phyloP scores from a whole-genome alignment of 2,797 vertebrate genomes.

The Selene dorsalis region DNA sequence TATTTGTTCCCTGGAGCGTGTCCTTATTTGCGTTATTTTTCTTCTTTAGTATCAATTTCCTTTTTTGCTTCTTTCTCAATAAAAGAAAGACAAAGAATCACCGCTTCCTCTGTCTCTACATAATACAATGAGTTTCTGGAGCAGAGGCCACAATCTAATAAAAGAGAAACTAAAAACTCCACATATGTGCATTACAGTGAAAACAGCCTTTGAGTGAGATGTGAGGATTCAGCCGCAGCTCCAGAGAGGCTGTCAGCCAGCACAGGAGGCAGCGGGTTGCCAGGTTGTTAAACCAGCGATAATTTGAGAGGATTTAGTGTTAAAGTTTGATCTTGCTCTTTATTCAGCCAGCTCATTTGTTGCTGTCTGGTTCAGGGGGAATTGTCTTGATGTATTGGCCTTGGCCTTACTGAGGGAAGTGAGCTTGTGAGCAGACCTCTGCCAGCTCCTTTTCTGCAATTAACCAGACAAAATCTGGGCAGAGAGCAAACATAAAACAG shows the following conservation, averaged over 20 bases:
- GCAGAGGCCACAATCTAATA: background rate
- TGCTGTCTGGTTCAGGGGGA: slow-evolving; percentile 35
- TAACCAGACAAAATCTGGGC: slow-evolving; percentile 29
- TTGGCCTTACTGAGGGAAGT: slow-evolving; percentile 25
- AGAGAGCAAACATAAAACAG: slow-evolving; percentile 35
- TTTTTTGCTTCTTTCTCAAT: background rate
- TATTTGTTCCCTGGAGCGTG: background rate
- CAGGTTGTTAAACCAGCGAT: slow-evolving; percentile 56
- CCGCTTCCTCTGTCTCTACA: background rate
- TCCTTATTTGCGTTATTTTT: background rate
- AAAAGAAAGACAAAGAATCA: background rate
- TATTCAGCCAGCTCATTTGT: slow-evolving; percentile 57
- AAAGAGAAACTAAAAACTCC: slow-evolving; percentile 3
- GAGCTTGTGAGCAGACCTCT: slow-evolving; percentile 12
- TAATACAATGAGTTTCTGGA: background rate
- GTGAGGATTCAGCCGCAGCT: slow-evolving; percentile 7
- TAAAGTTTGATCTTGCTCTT: slow-evolving; percentile 48
- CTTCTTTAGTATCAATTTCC: background rate
- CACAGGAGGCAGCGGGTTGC: slow-evolving; percentile 13
- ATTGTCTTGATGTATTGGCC: slow-evolving; percentile 39
- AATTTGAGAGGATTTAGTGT: slow-evolving; percentile 60
- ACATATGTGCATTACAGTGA: slow-evolving; percentile 14
- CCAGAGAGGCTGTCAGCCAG: slow-evolving; percentile 27
- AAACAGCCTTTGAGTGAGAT: slow-evolving; percentile 18
- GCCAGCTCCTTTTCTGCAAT: slow-evolving; percentile 38